These are phyloP conservation scores for Microplitis manilae DNA, from an alignment of 2,888 invertebrate genomes.

Conservation along the genomic window DNA sequence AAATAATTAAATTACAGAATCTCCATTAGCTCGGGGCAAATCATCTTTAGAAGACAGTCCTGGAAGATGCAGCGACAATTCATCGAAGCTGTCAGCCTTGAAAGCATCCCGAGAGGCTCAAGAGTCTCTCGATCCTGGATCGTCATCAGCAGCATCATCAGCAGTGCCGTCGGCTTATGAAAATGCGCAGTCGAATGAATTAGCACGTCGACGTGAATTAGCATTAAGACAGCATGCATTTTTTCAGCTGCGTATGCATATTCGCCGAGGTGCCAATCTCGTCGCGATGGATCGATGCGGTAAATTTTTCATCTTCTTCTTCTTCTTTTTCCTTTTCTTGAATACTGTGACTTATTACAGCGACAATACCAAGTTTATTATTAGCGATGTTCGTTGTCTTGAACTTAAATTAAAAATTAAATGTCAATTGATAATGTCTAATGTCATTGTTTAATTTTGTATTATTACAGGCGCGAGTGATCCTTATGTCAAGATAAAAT, in stretches of 20 bases:
- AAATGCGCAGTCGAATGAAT: constrained; percentile 76
- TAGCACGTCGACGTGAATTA: constrained; percentile 80
- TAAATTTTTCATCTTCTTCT: constrained; percentile 65
- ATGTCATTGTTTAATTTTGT: constrained; percentile 16
- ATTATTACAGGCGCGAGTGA: constrained; percentile 89
- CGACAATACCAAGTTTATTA: background rate
- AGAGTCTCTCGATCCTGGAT: constrained; percentile 49
- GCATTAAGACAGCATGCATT: constrained; percentile 89
- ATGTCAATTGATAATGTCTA: background rate
- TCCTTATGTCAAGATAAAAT: constrained; percentile 97
- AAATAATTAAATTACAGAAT: constrained; percentile 65
- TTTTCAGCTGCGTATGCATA: constrained; percentile 91
- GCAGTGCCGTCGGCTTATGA: constrained; percentile 32
- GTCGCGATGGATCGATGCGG: constrained; percentile 97
- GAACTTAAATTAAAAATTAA: background rate
- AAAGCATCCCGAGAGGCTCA: constrained; percentile 55
- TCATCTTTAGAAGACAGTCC: constrained; percentile 66
- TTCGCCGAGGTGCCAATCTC: constrained; percentile 90
- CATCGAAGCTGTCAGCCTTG: constrained; percentile 71
- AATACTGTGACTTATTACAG: background rate
- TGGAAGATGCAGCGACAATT: constrained; percentile 61
- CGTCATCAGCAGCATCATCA: constrained; percentile 28
- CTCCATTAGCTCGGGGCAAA: constrained; percentile 72
- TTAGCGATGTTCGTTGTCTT: background rate
- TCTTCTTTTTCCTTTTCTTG: background rate